A percentile compares a stretch with the other conserved stretches of the same genome.
phyloP scores from a whole-genome alignment of 2,888 invertebrate genomes.

The Augiades crinisus region DNA sequence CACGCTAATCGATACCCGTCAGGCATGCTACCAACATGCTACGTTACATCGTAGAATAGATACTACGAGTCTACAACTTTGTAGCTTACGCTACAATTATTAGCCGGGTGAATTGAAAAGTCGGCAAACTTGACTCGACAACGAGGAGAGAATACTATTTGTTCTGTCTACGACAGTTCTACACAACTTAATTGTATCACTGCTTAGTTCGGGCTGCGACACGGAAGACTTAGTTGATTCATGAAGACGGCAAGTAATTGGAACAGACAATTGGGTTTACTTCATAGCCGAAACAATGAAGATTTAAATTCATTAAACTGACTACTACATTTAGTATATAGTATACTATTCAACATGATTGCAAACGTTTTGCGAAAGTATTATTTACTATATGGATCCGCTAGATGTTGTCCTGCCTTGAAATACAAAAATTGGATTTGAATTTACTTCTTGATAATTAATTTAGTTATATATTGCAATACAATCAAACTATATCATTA shows the following conservation, averaged over 20 bases:
- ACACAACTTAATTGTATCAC: conserved; percentile 40
- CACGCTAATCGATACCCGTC: conserved; percentile 73
- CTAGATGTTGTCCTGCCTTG: too few relatives aligned
- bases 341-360: background rate
- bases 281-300: conserved; percentile 17
- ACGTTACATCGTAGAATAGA: conserved; percentile 45
- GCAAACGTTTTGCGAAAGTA: background rate
- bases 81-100: conserved; percentile 62
- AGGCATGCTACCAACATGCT: conserved; percentile 49
- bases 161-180: conserved; percentile 37
- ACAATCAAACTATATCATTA: too few relatives aligned
- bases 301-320: background rate
- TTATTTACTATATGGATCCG: too few relatives aligned
- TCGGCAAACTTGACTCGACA: conserved; percentile 50
- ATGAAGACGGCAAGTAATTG: conserved; percentile 38
- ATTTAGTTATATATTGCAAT: too few relatives aligned
- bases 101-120: conserved; percentile 47
- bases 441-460: too few relatives aligned
- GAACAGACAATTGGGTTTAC: conserved; percentile 38
- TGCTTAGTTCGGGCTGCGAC: conserved; percentile 37
- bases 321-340: background rate
- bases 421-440: too few relatives aligned
- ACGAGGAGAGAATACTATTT: conserved; percentile 34
- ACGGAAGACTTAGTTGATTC: conserved; percentile 38
- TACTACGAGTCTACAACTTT: conserved; percentile 66